Evolutionary conservation across 2,113 vertebrate species (phyloP).

Genomic region (Todiramphus saurophagus): DNA sequence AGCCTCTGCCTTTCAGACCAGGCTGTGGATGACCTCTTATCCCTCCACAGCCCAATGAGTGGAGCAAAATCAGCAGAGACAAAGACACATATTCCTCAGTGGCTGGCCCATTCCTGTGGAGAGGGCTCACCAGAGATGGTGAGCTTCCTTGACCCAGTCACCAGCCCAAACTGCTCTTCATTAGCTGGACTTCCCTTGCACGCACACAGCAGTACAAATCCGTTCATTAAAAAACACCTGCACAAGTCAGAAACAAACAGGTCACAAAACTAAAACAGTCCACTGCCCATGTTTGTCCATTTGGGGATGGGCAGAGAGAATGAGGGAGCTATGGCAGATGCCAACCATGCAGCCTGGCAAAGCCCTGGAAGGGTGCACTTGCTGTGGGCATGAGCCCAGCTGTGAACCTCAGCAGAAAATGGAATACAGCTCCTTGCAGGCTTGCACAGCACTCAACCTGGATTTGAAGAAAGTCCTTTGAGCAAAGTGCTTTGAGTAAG

Average conservation of each 20-base stretch:
- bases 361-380: not conserved
- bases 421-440: not conserved
- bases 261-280: not conserved
- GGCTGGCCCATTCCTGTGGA: not conserved
- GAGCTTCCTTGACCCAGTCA: not conserved
- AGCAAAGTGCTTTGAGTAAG: not conserved
- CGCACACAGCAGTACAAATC: fast-evolving
- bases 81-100: not conserved
- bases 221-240: not conserved
- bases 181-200: not conserved
- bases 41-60: not conserved
- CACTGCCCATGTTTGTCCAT: not conserved
- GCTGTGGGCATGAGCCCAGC: not conserved
- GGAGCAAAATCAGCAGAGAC: not conserved
- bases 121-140: not conserved
- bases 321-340: not conserved
- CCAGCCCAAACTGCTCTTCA: not conserved
- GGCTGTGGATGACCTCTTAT: not conserved
- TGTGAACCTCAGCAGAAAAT: not conserved
- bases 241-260: not conserved
- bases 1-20: not conserved
- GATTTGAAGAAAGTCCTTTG: not conserved
- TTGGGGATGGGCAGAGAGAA: not conserved
- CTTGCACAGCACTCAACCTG: not conserved
- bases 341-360: fast-evolving